Evolutionary conservation across 2,797 vertebrate genomes (phyloP).

Genomic region (Gambusia yucatana): DNA sequence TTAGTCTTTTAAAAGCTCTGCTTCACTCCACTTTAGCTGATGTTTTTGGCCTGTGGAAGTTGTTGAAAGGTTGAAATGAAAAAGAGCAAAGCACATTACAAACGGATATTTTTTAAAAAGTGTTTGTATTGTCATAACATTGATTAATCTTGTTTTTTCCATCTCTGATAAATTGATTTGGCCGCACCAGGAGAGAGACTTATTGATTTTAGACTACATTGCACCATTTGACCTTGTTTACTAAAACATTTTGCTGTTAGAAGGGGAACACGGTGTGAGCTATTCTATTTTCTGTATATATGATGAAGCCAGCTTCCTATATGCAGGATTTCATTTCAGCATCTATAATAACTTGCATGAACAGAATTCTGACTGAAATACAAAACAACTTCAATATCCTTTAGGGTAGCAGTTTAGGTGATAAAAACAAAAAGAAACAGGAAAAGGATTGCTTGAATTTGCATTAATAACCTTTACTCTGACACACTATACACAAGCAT

Average conservation of each 20-base stretch:
- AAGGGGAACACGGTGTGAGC: conserved; percentile 19
- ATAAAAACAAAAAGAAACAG: not conserved
- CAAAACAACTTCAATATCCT: not conserved
- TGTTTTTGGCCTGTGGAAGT: not conserved
- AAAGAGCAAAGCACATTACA: conserved; percentile 5
- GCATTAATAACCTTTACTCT: not conserved
- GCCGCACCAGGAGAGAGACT: conserved; percentile 46
- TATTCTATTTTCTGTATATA: conserved; percentile 9
- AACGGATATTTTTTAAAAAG: conserved; percentile 24
- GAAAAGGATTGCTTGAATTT: not conserved
- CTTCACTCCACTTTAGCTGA: not conserved
- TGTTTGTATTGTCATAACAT: conserved; percentile 38
- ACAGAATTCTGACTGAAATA: not conserved
- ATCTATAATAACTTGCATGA: not conserved
- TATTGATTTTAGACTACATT: conserved; percentile 52
- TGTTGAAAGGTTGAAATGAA: not conserved
- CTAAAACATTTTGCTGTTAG: conserved; percentile 42
- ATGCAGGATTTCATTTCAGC: conserved; percentile 6
- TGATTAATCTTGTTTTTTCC: conserved; percentile 49
- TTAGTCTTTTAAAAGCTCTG: too few relatives aligned
- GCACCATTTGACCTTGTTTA: conserved; percentile 62
- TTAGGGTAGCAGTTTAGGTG: not conserved
- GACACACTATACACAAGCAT: not conserved
- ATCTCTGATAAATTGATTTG: conserved; percentile 61
- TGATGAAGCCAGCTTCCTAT: not conserved